phyloP scores from a whole-genome alignment of 2,888 invertebrate genomes.

The Eupithecia subfuscata region DNA sequence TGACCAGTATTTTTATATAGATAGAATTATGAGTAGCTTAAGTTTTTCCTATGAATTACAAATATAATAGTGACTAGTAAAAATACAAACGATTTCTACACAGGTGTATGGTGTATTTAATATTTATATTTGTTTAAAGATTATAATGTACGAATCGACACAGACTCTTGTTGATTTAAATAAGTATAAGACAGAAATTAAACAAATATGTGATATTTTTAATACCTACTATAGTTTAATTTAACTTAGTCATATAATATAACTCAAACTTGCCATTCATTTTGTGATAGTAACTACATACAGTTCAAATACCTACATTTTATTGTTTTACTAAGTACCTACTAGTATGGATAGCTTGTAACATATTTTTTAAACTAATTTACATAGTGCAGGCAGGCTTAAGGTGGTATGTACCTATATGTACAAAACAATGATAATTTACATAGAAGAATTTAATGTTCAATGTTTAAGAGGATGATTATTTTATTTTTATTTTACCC shows the following conservation, averaged over 20 bases:
- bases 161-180: neutral
- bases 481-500: neutral
- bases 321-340: neutral
- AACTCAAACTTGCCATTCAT: neutral
- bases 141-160: neutral
- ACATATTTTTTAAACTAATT: neutral
- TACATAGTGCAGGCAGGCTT: neutral
- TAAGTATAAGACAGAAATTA: neutral
- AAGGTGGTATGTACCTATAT: neutral
- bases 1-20: slow-evolving; percentile 1
- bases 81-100: neutral
- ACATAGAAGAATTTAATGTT: neutral
- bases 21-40: neutral
- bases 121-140: neutral
- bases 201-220: slow-evolving; percentile 1
- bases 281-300: neutral
- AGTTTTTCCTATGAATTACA: neutral
- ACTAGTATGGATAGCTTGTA: neutral
- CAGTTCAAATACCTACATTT: neutral
- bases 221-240: neutral
- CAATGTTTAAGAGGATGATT: neutral
- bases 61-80: neutral
- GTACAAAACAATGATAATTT: neutral
- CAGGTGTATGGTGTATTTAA: slow-evolving; percentile 2
- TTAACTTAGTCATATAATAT: neutral